Evolutionary conservation across 2,888 invertebrate genomes (phyloP).

Genomic region (Diogma glabrata): DNA sequence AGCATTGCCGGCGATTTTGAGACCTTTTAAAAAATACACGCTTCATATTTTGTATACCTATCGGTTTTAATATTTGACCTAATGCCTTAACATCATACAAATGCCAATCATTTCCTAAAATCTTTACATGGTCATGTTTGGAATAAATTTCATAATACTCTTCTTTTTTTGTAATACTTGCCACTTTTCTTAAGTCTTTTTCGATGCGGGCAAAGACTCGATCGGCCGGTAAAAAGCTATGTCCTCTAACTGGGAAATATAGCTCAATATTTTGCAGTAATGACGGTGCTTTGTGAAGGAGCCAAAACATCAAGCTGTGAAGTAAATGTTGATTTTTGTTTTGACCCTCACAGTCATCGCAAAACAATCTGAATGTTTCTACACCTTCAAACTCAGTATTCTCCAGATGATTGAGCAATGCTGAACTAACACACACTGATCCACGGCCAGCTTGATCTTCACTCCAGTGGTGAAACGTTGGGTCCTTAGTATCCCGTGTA

Average conservation of each 20-base stretch:
- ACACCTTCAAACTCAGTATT: background rate
- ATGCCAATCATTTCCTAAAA: background rate
- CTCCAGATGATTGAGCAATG: background rate
- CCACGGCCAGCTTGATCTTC: too few species aligned
- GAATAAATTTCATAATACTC: too few species aligned
- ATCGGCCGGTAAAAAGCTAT: background rate
- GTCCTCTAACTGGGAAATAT: constrained; percentile 3
- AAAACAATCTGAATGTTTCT: background rate
- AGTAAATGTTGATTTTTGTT: too few species aligned
- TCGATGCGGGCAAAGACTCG: constrained; percentile 3
- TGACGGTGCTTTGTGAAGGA: too few species aligned
- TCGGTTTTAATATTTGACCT: background rate
- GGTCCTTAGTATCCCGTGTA: too few species aligned
- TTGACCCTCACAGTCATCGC: background rate
- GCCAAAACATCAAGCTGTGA: too few species aligned
- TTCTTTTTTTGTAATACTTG: background rate
- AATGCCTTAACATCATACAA: background rate
- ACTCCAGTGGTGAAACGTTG: too few species aligned
- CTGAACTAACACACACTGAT: too few species aligned
- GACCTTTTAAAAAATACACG: background rate
- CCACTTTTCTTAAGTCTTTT: background rate
- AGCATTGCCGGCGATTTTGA: background rate
- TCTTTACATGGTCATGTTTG: background rate
- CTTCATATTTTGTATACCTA: background rate
- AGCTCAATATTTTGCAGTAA: too few species aligned